Percentiles rank a stretch among this genome's conserved stretches.
phyloP scores from a whole-genome alignment of 1,140 invertebrate genomes.

The Lepidotrigona ventralis region DNA sequence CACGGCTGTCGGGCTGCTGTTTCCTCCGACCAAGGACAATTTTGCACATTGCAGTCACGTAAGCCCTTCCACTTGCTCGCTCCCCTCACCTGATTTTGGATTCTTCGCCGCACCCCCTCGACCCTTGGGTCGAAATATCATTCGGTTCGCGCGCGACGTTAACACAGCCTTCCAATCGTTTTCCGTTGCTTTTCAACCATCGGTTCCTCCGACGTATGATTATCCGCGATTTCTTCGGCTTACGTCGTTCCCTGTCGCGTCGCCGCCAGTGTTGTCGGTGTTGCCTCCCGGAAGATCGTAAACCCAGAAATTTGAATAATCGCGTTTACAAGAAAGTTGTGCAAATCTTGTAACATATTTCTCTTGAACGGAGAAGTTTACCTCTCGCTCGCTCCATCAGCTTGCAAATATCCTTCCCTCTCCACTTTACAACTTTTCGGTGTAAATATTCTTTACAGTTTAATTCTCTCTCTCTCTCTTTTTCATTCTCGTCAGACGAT shows the following conservation, averaged over 20 bases:
- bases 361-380: not conserved
- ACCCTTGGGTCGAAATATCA: conserved; percentile 52
- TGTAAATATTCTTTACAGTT: conserved; percentile 5
- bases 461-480: not conserved
- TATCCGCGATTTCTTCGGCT: conserved; percentile 34
- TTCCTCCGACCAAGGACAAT: conserved; percentile 39
- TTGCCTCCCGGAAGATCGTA: not conserved
- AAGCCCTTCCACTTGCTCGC: conserved; percentile 57
- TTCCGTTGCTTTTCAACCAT: conserved; percentile 48
- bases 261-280: not conserved
- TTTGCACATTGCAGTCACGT: conserved; percentile 75
- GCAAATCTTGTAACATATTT: not conserved
- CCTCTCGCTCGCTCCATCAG: not conserved
- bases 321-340: conserved; percentile 7
- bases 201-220: conserved; percentile 45
- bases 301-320: conserved; percentile 28
- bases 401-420: not conserved
- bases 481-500: not conserved
- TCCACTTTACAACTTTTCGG: not conserved
- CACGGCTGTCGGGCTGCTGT: conserved; percentile 27
- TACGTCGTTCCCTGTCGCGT: not conserved
- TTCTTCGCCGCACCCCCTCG: conserved; percentile 62
- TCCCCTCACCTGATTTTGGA: conserved; percentile 70
- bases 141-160: conserved; percentile 24
- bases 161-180: conserved; percentile 53